Conservation (phyloP, 2,888 invertebrate species). For the Malthinus flaveolus region DNA sequence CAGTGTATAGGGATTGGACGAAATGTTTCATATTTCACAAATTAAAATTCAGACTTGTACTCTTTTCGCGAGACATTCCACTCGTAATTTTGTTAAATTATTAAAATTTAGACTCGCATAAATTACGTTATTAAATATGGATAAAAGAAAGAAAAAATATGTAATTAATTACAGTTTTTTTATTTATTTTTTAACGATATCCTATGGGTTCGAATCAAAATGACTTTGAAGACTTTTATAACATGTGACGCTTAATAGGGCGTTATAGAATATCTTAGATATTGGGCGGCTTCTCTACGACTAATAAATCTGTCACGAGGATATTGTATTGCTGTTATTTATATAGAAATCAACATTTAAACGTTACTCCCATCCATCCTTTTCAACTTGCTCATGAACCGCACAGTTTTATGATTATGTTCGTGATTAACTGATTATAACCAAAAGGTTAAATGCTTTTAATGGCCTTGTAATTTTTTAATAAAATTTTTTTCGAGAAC, state of each 20-base stretch:
- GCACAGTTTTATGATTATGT: conserved; percentile 30
- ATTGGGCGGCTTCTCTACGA: conserved; percentile 51
- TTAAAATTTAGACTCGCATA: not conserved
- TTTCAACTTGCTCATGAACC: conserved; percentile 18
- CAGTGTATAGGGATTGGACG: conserved; percentile 26
- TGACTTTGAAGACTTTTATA: conserved; percentile 34
- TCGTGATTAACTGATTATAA: conserved; percentile 33
- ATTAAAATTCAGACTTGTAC: conserved; percentile 32
- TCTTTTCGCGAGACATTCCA: conserved; percentile 31
- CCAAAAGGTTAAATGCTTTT: conserved; percentile 24
- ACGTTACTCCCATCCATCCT: conserved; percentile 54
- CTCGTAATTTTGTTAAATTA: conserved; percentile 23
- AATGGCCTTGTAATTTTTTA: conserved; percentile 26
- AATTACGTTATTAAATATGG: conserved; percentile 1
- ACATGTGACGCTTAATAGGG: conserved; percentile 50
- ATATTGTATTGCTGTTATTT: conserved; percentile 56
- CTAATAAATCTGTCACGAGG: conserved; percentile 55
- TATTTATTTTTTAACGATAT: no score
- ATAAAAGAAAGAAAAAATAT: not conserved
- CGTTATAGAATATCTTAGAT: conserved; percentile 52
- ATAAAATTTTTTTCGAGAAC: conserved; percentile 12
- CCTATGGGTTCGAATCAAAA: no score
- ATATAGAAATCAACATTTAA: conserved; percentile 55
- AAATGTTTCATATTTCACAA: conserved; percentile 31
- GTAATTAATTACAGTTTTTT: no score